Evolutionary conservation across 2,113 vertebrate genomes (phyloP).

Genomic region (Dendropsophus ebraccatus): DNA sequence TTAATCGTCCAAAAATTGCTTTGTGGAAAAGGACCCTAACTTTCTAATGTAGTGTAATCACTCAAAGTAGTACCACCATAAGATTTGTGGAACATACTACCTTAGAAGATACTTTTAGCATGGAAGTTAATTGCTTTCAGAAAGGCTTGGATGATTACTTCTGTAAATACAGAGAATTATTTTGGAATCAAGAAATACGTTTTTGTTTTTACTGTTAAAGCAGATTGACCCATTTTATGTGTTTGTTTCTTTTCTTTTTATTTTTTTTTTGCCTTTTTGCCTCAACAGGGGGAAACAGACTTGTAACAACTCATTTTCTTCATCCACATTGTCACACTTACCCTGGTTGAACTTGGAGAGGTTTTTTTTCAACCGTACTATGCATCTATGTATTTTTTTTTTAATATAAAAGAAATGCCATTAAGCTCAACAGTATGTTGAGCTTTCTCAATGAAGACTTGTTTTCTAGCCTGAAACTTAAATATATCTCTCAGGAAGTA

Average conservation of each 20-base stretch:
- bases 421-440: neutral
- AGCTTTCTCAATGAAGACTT: conserved; percentile 1
- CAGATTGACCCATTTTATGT: neutral
- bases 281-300: neutral
- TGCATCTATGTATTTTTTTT: neutral
- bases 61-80: too few relatives aligned
- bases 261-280: neutral
- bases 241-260: neutral
- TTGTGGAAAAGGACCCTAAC: too few relatives aligned
- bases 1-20: too few relatives aligned
- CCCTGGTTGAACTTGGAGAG: neutral
- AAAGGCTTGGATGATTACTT: too few relatives aligned
- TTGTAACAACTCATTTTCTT: neutral
- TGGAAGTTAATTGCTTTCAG: too few relatives aligned
- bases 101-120: too few relatives aligned
- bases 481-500: conserved; percentile 49
- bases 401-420: neutral
- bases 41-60: too few relatives aligned
- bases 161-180: too few relatives aligned
- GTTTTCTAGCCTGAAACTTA: conserved; percentile 5
- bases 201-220: too few relatives aligned
- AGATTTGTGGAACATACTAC: too few relatives aligned
- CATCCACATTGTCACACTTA: neutral
- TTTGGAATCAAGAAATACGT: too few relatives aligned
- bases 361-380: neutral